Percentiles rank a stretch among this genome's conserved stretches.
phyloP scores from a whole-genome alignment of 2,113 vertebrate species.

The Odontophorus gujanensis region DNA sequence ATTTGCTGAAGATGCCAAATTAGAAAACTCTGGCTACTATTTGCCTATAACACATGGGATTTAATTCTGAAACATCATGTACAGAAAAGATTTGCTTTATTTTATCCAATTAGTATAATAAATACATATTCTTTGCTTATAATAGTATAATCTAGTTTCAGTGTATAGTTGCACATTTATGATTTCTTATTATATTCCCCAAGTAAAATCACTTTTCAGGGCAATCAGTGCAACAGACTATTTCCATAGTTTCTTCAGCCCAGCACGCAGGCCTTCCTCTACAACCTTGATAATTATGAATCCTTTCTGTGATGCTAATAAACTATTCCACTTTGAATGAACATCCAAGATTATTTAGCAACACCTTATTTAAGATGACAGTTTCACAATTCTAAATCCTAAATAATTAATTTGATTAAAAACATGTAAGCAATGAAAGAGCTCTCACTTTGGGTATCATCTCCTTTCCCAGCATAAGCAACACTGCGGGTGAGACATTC shows the following conservation, averaged over 20 bases:
- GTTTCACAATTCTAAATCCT: slow-evolving; percentile 17
- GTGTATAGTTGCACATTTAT: background rate
- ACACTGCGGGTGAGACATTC: background rate
- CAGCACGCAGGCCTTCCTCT: slow-evolving; percentile 61
- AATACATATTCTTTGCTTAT: background rate
- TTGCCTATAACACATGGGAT: background rate
- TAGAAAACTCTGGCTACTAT: background rate
- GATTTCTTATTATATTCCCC: background rate
- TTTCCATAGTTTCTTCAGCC: slow-evolving; percentile 58
- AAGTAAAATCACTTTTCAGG: slow-evolving; percentile 4
- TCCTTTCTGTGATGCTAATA: slow-evolving; percentile 37
- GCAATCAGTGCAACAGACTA: slow-evolving; percentile 4
- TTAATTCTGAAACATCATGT: background rate
- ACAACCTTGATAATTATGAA: slow-evolving; percentile 39
- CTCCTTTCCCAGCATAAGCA: background rate
- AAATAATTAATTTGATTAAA: slow-evolving; percentile 52
- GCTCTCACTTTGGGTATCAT: background rate
- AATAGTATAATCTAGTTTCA: background rate
- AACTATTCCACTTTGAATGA: slow-evolving; percentile 55
- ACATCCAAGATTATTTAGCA: slow-evolving; percentile 63
- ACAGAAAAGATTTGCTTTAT: background rate
- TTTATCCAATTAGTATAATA: background rate
- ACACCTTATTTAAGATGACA: slow-evolving; percentile 66
- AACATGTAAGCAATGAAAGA: slow-evolving; percentile 11
- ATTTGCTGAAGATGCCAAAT: background rate